Evolutionary conservation across 2,797 vertebrate species (phyloP).

Genomic region (Onychomys arenicola): DNA sequence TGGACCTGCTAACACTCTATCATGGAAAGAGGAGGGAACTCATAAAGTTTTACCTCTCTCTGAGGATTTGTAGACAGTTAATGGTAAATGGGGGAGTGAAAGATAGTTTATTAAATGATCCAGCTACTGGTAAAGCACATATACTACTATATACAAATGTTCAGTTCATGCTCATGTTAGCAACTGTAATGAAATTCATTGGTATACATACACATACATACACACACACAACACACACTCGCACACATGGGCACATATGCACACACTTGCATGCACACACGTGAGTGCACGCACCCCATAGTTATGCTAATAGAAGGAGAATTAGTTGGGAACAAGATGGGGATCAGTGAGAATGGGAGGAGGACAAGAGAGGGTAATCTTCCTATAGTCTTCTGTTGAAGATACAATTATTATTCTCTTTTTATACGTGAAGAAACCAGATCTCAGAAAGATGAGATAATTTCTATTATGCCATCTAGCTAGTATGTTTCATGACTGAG

Average conservation of each 20-base stretch:
- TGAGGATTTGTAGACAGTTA: not conserved
- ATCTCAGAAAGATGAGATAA: slow-evolving; percentile 1
- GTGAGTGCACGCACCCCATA: not conserved
- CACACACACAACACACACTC: not conserved
- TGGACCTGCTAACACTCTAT: not conserved
- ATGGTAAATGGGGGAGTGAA: too few species aligned
- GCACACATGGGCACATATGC: too few species aligned
- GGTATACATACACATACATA: not conserved
- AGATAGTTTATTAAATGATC: not conserved
- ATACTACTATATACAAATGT: not conserved
- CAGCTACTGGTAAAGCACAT: not conserved
- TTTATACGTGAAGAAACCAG: slow-evolving; percentile 9
- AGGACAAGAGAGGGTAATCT: not conserved
- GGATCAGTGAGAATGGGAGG: not conserved
- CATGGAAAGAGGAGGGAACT: too few species aligned
- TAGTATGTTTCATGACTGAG: slow-evolving; percentile 9
- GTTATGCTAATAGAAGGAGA: not conserved
- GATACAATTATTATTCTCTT: slow-evolving; percentile 2
- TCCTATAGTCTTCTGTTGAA: not conserved
- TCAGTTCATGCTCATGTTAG: not conserved
- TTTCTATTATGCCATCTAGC: not conserved
- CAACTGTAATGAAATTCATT: not conserved
- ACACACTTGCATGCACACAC: not conserved
- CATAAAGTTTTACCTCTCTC: not conserved
- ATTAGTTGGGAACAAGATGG: not conserved